Evolutionary conservation across 2,797 vertebrate species (phyloP).

Genomic region (Rhincodon typus): DNA sequence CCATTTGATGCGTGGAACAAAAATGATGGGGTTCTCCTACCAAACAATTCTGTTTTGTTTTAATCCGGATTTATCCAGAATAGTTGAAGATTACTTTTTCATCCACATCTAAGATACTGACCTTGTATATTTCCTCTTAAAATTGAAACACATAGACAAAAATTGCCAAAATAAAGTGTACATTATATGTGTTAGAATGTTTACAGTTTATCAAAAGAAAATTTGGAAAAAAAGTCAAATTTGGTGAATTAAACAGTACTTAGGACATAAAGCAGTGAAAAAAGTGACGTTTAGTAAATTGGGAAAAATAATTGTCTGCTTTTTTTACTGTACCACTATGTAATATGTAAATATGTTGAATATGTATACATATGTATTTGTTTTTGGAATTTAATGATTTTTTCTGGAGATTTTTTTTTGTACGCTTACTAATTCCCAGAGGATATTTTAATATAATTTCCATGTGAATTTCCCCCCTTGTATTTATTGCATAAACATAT

Average conservation of each 20-base stretch:
- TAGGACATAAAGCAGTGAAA: conserved; percentile 58
- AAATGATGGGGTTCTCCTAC: background rate
- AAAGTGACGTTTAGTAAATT: conserved; percentile 44
- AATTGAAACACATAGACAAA: conserved; percentile 20
- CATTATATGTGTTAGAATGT: conserved; percentile 57
- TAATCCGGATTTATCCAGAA: background rate
- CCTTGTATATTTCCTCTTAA: conserved; percentile 29
- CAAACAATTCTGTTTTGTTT: background rate
- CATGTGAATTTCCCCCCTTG: conserved; percentile 85
- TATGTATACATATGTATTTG: conserved; percentile 88
- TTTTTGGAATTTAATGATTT: conserved; percentile 55
- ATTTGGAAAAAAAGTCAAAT: conserved; percentile 49
- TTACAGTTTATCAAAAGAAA: conserved; percentile 49
- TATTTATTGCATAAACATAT: conserved; percentile 96
- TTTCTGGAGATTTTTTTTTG: conserved; percentile 80
- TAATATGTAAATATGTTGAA: conserved; percentile 88
- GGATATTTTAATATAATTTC: conserved; percentile 97
- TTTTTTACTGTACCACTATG: conserved; percentile 33
- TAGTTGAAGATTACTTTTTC: background rate
- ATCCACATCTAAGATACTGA: background rate
- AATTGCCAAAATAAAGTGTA: conserved; percentile 35
- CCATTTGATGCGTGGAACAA: background rate
- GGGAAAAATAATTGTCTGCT: conserved; percentile 37
- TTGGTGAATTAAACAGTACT: conserved; percentile 56
- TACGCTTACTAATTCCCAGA: conserved; percentile 89